Conservation (phyloP, 2,888 invertebrate species). For the Achlya flavicornis region DNA sequence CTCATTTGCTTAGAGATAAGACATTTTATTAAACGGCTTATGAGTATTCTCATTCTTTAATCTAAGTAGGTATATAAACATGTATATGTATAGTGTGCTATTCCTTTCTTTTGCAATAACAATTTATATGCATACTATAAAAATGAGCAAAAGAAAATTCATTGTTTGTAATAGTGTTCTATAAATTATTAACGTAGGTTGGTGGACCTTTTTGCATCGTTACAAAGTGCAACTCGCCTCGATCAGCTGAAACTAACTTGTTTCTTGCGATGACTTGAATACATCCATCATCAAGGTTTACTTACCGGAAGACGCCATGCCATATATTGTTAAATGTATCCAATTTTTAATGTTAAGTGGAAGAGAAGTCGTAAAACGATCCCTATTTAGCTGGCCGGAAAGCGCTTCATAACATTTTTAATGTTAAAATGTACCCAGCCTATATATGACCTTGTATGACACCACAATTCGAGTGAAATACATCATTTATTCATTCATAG, state of each 20-base stretch:
- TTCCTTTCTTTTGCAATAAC: too few relatives aligned
- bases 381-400: neutral
- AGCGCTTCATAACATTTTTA: neutral
- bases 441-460: too few relatives aligned
- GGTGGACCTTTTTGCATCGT: neutral
- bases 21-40: neutral
- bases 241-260: neutral
- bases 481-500: too few relatives aligned
- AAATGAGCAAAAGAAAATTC: too few relatives aligned
- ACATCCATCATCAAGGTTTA: neutral
- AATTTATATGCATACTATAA: too few relatives aligned
- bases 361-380: neutral
- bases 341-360: neutral
- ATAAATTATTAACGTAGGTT: neutral
- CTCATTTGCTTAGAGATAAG: neutral
- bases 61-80: neutral
- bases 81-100: too few relatives aligned
- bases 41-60: neutral
- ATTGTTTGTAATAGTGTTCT: too few relatives aligned
- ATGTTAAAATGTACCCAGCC: neutral
- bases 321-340: neutral
- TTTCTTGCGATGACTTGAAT: neutral
- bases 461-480: too few relatives aligned
- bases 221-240: neutral
- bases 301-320: neutral